Percentiles rank a stretch among this genome's conserved stretches.
These are phyloP conservation scores for Andrena bicolor DNA, from an alignment of 2,888 invertebrate species.

Conservation along the genomic window DNA sequence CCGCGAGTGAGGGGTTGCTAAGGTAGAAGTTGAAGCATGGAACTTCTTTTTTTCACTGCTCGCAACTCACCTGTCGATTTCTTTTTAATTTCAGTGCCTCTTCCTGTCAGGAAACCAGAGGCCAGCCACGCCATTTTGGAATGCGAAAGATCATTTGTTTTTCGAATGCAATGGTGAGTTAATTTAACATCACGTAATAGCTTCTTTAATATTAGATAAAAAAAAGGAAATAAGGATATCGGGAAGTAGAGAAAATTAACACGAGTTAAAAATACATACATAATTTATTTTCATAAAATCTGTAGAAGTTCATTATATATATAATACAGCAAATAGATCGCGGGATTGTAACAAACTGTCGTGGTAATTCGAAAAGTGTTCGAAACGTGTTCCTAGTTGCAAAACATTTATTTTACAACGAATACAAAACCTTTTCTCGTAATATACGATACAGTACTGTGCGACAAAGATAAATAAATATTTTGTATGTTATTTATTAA, in stretches of 20 bases:
- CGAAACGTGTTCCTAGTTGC: neutral
- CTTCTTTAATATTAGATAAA: neutral
- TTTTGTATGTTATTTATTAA: conserved; percentile 17
- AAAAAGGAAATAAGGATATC: too few relatives aligned
- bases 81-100: conserved; percentile 44
- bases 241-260: neutral
- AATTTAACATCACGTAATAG: neutral
- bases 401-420: conserved; percentile 19
- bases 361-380: conserved; percentile 20
- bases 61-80: conserved; percentile 38
- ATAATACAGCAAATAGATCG: conserved; percentile 7
- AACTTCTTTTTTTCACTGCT: conserved; percentile 44
- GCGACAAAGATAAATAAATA: neutral
- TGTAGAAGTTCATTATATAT: neutral
- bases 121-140: conserved; percentile 44
- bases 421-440: neutral
- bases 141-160: conserved; percentile 34
- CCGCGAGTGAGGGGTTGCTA: conserved; percentile 58
- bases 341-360: conserved; percentile 22
- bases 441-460: neutral
- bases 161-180: conserved; percentile 12
- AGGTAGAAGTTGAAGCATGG: conserved; percentile 53
- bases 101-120: conserved; percentile 15
- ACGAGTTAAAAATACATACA: conserved; percentile 53
- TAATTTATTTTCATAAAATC: conserved; percentile 54